phyloP scores from a whole-genome alignment of 2,888 invertebrate species.

The Melinopterus prodromus region DNA sequence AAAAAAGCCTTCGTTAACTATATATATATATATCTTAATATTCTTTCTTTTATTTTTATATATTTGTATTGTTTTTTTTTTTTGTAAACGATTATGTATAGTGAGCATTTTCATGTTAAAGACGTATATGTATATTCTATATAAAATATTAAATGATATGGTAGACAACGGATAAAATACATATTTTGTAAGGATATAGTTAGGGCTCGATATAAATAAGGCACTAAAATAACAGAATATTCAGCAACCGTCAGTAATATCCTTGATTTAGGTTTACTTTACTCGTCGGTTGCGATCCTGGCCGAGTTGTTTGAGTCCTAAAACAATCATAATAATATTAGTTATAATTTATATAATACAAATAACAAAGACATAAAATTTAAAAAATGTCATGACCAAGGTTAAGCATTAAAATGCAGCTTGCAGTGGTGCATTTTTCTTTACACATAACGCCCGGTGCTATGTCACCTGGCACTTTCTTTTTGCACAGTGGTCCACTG shows the following conservation, averaged over 20 bases:
- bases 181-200: slow-evolving; percentile 11
- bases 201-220: slow-evolving; percentile 16
- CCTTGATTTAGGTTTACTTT: slow-evolving; percentile 23
- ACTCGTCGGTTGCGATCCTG: slow-evolving; percentile 13
- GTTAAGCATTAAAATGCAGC: not conserved
- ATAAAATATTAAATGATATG: slow-evolving; percentile 21
- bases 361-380: not conserved
- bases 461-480: no score
- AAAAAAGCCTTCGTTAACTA: not conserved
- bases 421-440: not conserved
- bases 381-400: not conserved
- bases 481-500: no score
- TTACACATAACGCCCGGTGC: no score
- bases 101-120: slow-evolving; percentile 13
- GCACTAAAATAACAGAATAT: slow-evolving; percentile 15
- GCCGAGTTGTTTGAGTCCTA: slow-evolving; percentile 5
- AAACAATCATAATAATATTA: not conserved
- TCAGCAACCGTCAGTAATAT: slow-evolving; percentile 13
- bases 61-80: slow-evolving; percentile 9
- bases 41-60: not conserved
- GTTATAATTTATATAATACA: not conserved
- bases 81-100: slow-evolving; percentile 23
- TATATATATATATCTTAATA: not conserved
- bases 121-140: slow-evolving; percentile 16
- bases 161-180: slow-evolving; percentile 8